These are phyloP conservation scores for Aphodius sticticus DNA, from an alignment of 2,888 invertebrate genomes.

Conservation along the genomic window DNA sequence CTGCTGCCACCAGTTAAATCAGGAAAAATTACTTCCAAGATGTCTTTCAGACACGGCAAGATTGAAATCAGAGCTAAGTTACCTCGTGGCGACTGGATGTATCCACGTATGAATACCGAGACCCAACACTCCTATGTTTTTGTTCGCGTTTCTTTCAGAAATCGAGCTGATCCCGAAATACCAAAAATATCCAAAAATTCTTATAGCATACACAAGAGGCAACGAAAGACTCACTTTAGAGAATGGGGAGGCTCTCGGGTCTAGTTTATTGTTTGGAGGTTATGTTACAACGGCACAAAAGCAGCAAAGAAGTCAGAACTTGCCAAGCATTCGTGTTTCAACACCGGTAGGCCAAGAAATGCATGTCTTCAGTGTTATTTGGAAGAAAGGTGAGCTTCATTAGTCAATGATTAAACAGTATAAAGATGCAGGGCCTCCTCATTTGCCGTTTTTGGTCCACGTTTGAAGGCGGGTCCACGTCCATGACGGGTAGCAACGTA, in stretches of 20 bases:
- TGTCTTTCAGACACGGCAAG: slow-evolving; percentile 61
- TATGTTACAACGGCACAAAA: slow-evolving; percentile 57
- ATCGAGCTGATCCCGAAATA: slow-evolving; percentile 34
- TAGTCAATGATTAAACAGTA: too few relatives aligned
- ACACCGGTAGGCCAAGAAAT: slow-evolving; percentile 59
- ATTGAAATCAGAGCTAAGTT: slow-evolving; percentile 64
- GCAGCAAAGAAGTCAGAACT: slow-evolving; percentile 55
- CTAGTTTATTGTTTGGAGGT: slow-evolving; percentile 63
- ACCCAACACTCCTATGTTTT: not conserved
- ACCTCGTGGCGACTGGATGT: slow-evolving; percentile 66
- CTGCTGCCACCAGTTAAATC: slow-evolving; percentile 62
- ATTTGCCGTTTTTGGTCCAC: too few relatives aligned
- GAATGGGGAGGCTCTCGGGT: slow-evolving; percentile 58
- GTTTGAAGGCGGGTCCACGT: too few relatives aligned
- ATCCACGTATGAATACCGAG: slow-evolving; percentile 58
- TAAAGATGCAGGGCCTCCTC: too few relatives aligned
- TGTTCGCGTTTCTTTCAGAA: slow-evolving; percentile 26
- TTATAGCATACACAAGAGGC: slow-evolving; percentile 56
- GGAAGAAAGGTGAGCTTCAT: slow-evolving; percentile 56
- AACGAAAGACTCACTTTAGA: slow-evolving; percentile 53
- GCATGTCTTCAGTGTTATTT: slow-evolving; percentile 71
- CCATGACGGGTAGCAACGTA: too few relatives aligned
- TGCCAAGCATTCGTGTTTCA: slow-evolving; percentile 45
- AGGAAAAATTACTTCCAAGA: slow-evolving; percentile 59
- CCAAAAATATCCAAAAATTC: slow-evolving; percentile 44